Conservation (phyloP, 2,797 vertebrate species). For the Gallinago stenura region DNA sequence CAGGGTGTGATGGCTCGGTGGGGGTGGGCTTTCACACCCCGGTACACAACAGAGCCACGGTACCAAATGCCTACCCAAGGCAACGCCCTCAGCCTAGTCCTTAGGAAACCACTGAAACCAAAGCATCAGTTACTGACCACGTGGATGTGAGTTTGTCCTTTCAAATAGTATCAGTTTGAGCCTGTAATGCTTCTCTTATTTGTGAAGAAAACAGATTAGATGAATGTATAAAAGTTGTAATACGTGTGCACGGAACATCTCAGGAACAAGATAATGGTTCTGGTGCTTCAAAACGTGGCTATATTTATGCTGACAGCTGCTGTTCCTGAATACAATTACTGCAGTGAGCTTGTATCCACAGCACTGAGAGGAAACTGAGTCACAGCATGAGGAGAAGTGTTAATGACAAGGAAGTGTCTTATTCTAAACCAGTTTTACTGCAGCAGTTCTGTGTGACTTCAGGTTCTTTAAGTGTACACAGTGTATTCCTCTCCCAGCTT, state of each 20-base stretch:
- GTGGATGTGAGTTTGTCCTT: neutral
- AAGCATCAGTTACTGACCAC: neutral
- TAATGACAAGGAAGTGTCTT: neutral
- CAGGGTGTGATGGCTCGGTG: neutral
- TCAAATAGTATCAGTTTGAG: neutral
- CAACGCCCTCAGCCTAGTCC: fast-evolving
- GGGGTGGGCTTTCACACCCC: neutral
- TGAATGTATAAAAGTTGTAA: neutral
- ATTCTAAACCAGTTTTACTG: neutral
- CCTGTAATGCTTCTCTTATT: neutral
- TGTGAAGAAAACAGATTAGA: neutral
- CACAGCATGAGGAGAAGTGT: neutral
- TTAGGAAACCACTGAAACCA: neutral
- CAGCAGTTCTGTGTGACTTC: neutral
- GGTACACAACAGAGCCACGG: fast-evolving
- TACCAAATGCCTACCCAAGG: neutral
- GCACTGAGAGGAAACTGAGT: neutral
- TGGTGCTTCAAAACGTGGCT: neutral
- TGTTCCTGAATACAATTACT: neutral
- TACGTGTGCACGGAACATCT: neutral
- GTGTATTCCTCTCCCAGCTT: neutral
- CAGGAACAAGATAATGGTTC: neutral
- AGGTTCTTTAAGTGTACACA: neutral
- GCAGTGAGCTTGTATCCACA: neutral
- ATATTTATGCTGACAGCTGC: neutral